phyloP scores from a whole-genome alignment of 1,140 invertebrate genomes.

The Drosophila athabasca region DNA sequence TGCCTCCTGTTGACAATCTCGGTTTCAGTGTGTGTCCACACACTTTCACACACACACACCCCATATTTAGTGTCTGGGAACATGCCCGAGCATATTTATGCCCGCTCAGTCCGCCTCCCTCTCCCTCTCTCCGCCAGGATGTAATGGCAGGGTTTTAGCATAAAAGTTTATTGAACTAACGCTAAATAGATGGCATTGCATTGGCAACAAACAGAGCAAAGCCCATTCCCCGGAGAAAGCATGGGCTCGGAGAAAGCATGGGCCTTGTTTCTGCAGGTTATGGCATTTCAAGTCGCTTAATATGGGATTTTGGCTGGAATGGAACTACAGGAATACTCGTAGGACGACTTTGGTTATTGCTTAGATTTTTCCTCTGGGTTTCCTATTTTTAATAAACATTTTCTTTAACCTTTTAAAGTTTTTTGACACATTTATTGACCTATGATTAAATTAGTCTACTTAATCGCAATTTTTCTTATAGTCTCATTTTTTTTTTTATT shows the following conservation, averaged over 20 bases:
- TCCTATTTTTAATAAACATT: background rate
- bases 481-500: slow-evolving; percentile 18
- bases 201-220: slow-evolving; percentile 3
- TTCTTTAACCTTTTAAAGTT: too few relatives aligned
- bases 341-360: too few relatives aligned
- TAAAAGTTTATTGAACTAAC: slow-evolving; percentile 81
- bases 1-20: slow-evolving; percentile 77
- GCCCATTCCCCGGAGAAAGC: background rate
- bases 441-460: slow-evolving; percentile 51
- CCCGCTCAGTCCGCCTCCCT: slow-evolving; percentile 23
- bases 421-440: slow-evolving; percentile 14
- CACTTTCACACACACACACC: too few relatives aligned
- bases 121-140: slow-evolving; percentile 5
- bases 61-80: slow-evolving; percentile 43
- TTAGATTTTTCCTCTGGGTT: background rate
- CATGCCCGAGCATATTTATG: slow-evolving; percentile 74
- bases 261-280: slow-evolving; percentile 14
- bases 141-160: slow-evolving; percentile 74
- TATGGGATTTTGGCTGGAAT: background rate
- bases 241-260: slow-evolving; percentile 3
- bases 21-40: slow-evolving; percentile 73
- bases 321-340: too few relatives aligned
- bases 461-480: slow-evolving; percentile 39
- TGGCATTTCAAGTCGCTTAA: background rate
- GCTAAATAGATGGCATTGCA: slow-evolving; percentile 36